Evolutionary conservation across 92 coral and sea anemone species (phyloP).

Genomic region (Porites divaricata): DNA sequence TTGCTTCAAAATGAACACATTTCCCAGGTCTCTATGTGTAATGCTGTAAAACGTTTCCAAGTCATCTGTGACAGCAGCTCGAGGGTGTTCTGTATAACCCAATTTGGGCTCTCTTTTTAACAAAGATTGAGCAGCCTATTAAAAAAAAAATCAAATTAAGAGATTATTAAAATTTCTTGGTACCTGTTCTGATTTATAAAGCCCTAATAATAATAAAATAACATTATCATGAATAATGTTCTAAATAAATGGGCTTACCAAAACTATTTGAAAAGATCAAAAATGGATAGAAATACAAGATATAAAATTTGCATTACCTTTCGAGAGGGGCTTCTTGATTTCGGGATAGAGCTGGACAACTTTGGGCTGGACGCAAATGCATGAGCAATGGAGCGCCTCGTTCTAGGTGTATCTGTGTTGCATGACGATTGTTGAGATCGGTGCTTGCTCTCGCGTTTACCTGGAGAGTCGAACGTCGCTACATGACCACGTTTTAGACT

Average conservation of each 20-base stretch:
- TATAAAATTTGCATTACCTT: background rate
- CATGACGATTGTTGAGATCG: too few relatives aligned
- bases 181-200: background rate
- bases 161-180: too few relatives aligned
- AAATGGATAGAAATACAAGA: too few relatives aligned
- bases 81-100: constrained; percentile 42
- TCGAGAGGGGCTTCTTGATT: background rate
- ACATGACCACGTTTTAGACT: too few relatives aligned
- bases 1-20: too few relatives aligned
- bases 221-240: background rate
- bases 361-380: too few relatives aligned
- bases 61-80: constrained; percentile 59
- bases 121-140: background rate
- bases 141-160: too few relatives aligned
- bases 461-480: too few relatives aligned
- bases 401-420: too few relatives aligned
- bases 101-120: background rate
- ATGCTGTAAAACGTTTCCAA: constrained; percentile 49
- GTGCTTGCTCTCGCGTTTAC: too few relatives aligned
- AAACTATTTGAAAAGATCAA: background rate
- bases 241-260: background rate
- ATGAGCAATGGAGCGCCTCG: too few relatives aligned
- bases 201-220: background rate
- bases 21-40: constrained; percentile 63
- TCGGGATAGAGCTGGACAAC: background rate